Conservation (phyloP, 2,888 invertebrate species). For the Meghimatium bilineatum region DNA sequence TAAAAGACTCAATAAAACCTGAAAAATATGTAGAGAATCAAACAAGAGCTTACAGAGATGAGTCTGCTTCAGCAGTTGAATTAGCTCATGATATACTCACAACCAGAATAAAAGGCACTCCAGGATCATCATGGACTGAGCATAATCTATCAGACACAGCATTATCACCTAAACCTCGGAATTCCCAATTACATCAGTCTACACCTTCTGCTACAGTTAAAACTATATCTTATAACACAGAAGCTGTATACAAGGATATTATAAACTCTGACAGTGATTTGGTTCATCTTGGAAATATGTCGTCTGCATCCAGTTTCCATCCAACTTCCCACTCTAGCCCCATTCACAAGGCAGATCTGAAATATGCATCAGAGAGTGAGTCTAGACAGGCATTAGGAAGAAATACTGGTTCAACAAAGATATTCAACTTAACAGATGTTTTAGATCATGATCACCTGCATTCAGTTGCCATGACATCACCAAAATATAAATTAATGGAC, state of each 20-base stretch:
- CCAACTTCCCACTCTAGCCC: not conserved
- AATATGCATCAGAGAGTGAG: no score
- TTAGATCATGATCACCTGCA: not conserved
- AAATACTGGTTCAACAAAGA: slow-evolving; percentile 24
- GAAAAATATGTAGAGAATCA: not conserved
- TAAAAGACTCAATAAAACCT: not conserved
- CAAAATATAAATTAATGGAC: not conserved
- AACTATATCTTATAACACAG: not conserved
- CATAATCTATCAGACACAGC: not conserved
- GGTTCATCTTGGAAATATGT: slow-evolving; percentile 46
- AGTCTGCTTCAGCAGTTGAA: not conserved
- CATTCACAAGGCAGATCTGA: slow-evolving; percentile 4
- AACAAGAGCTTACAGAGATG: not conserved
- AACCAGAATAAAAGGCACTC: slow-evolving; percentile 14
- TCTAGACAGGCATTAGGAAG: not conserved
- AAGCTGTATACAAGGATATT: slow-evolving; percentile 26
- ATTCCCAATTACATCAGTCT: not conserved
- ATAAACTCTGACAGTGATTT: slow-evolving; percentile 49
- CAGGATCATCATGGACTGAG: slow-evolving; percentile 24
- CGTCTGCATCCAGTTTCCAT: slow-evolving; percentile 29
- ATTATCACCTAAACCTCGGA: not conserved
- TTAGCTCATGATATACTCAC: not conserved
- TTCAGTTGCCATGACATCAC: not conserved
- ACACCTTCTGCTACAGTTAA: not conserved
- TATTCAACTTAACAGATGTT: slow-evolving; percentile 12